These are phyloP conservation scores for Carapus acus DNA, from an alignment of 2,797 vertebrate genomes.

Conservation along the genomic window DNA sequence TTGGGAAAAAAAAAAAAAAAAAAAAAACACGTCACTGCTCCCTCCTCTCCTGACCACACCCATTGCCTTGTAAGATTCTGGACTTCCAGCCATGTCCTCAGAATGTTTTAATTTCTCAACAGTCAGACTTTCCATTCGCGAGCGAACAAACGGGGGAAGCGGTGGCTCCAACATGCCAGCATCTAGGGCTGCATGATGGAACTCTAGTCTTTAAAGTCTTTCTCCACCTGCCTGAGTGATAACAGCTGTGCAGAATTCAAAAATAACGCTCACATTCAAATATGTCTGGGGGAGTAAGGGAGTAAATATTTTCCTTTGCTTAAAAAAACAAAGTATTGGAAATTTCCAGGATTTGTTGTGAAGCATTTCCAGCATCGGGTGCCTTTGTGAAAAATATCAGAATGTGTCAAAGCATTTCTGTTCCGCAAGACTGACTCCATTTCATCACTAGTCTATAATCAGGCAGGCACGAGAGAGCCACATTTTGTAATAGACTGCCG, in stretches of 20 bases:
- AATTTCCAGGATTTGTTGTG: background rate
- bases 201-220: no score
- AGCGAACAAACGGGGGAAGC: background rate
- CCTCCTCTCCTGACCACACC: slow-evolving; percentile 45
- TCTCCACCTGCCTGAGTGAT: no score
- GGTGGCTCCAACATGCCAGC: background rate
- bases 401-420: no score
- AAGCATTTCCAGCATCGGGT: background rate
- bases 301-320: no score
- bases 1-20: no score
- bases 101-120: no score
- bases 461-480: background rate
- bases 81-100: background rate
- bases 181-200: slow-evolving; percentile 23
- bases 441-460: slow-evolving; percentile 30
- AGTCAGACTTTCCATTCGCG: slow-evolving; percentile 28
- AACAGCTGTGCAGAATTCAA: no score
- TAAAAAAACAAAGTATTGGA: slow-evolving; percentile 7
- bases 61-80: slow-evolving; percentile 29
- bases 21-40: background rate
- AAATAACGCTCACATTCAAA: no score
- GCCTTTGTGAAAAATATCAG: no score
- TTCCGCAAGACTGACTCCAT: no score
- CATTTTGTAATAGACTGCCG: slow-evolving; percentile 10
- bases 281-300: no score